These are phyloP conservation scores for Catharus ustulatus DNA, from an alignment of 2,797 vertebrate genomes.

Conservation along the genomic window DNA sequence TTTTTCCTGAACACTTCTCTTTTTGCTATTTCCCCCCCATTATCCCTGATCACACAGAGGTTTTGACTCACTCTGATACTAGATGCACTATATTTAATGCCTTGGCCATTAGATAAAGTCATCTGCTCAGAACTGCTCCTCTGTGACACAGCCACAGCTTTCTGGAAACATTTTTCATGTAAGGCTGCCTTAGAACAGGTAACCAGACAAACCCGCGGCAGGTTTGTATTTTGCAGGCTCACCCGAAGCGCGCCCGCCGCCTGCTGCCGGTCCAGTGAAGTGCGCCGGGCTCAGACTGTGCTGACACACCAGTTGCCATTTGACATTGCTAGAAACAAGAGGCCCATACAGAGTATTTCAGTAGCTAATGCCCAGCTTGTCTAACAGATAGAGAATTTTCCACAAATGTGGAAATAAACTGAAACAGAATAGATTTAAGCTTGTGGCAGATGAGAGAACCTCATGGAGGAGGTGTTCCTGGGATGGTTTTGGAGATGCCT, in stretches of 20 bases:
- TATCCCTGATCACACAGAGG: neutral
- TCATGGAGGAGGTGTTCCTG: neutral
- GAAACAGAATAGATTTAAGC: neutral
- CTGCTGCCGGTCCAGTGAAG: conserved; percentile 5
- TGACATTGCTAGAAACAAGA: neutral
- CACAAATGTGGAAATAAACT: neutral
- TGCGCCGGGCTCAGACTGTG: neutral
- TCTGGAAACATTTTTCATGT: neutral
- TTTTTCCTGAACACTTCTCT: neutral
- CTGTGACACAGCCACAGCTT: neutral
- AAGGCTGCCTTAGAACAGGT: neutral
- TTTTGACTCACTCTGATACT: neutral
- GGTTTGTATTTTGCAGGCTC: neutral
- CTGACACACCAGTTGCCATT: neutral
- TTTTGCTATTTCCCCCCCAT: neutral
- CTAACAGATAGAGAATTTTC: neutral
- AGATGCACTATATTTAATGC: neutral
- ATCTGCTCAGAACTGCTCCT: neutral
- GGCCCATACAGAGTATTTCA: neutral
- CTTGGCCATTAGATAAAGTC: neutral
- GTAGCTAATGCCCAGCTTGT: neutral
- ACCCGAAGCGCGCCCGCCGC: neutral
- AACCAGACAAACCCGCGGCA: neutral
- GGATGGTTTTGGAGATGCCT: neutral
- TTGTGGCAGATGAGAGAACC: neutral